Percentiles rank a stretch among this genome's conserved stretches.
phyloP scores from a whole-genome alignment of 64 coral and sea anemone genomes.

The Hydrozoanthus tunicans region DNA sequence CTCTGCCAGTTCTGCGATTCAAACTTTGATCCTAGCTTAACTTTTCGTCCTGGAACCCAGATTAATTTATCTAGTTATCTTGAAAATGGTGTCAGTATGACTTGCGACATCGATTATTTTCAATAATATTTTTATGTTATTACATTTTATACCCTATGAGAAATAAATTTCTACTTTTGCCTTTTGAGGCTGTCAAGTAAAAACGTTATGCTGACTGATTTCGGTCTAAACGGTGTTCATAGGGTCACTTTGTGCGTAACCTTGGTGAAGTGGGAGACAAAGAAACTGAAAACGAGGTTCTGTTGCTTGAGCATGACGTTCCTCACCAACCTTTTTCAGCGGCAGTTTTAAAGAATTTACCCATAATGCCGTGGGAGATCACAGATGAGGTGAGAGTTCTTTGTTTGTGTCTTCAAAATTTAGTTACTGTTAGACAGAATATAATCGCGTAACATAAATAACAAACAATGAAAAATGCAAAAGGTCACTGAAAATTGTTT shows the following conservation, averaged over 20 bases:
- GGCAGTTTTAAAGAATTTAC: conserved; percentile 86
- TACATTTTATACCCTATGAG: no score
- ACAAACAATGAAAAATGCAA: neutral
- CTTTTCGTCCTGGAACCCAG: no score
- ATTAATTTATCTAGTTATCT: no score
- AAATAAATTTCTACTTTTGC: no score
- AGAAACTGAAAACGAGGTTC: conserved; percentile 92
- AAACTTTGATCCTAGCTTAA: no score
- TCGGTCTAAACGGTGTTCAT: neutral
- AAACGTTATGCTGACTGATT: neutral
- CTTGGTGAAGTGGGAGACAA: conserved; percentile 94
- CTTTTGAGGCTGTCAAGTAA: neutral
- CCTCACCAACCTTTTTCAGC: conserved; percentile 93
- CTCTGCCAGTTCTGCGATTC: no score
- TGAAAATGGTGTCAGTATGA: no score
- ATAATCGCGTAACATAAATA: neutral
- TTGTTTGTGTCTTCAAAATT: neutral
- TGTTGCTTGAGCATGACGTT: conserved; percentile 89
- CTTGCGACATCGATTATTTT: no score
- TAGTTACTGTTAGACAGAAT: neutral
- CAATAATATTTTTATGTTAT: no score
- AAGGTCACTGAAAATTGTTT: no score
- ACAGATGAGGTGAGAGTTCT: conserved; percentile 72
- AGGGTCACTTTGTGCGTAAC: conserved; percentile 98
- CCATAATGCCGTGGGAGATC: conserved; percentile 88